Evolutionary conservation across 2,113 vertebrate genomes (phyloP), one percentile per base, ranked within the genome.

Genomic region (Mus pahari): DNA sequence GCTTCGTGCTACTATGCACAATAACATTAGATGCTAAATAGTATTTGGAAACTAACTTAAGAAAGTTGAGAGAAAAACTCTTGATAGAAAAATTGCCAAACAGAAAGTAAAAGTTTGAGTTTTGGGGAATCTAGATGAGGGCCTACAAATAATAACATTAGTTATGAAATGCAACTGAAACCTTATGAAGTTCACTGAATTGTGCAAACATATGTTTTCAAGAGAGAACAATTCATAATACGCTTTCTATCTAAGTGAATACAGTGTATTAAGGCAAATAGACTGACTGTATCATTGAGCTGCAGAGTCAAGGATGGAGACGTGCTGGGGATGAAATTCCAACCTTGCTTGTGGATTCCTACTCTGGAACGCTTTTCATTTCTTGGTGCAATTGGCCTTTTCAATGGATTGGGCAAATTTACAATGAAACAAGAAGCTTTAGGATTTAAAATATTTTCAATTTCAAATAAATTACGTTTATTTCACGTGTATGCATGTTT

Each of bases 1-100:
- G 22, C 9, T 95, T 8, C 9, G 9, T 96, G 36, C 87, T 89
- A 74, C 48, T 89, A 92, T 91, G 39, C 31, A 58, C n/a, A 91
- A 71, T 95, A 88, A 90, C 83, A 87, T 93, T 81, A 94, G n/a
- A 64, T 95, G 42, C 79, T 82, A 93, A 95, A 83, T 93, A 93
- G 75, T 74, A 92, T 78, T 96, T 96, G 48, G 42, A 96, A 94
- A 79, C 45, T 81, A 91, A 93, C 36, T 89, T 81, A 28, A 87
- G 71, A 64, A 73, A 93, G 33, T 42, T 7, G 90, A 77, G n/a
- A 77, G 28, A 71, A 33, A 95, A 94, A 93, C 10, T 31, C 1
- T 26, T 88, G 68, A 31, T 95, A 74, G 45, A 39, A 92, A 73
- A 33, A 93, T 74, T 94, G 94, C 31, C 19, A 66, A 81, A 84